Evolutionary conservation across 2,888 invertebrate species (phyloP), one percentile per base, ranked within the genome.

Genomic region (Drosophila peninsularis): DNA sequence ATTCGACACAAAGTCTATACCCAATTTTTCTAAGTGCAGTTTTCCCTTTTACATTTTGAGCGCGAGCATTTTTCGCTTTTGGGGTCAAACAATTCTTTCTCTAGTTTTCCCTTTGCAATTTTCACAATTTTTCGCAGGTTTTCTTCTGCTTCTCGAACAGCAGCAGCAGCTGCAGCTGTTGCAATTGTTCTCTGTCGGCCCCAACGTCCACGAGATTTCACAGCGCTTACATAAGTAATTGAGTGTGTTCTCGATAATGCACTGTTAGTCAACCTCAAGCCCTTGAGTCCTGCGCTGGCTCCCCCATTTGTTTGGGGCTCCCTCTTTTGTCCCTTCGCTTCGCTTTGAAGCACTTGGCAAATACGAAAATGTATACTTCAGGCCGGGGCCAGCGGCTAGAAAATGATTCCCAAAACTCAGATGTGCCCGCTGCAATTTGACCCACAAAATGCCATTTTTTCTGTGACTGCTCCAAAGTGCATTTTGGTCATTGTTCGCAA

Each of bases 241-340:
- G 87, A 87, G 88, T 87, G 82, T 87, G 88, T 84, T 78, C 85
- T 84, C 83, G 83, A 84, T 84, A 84, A 84, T 84, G 78, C 76
- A 87, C 82, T 84, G 64, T 52, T 52, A 37, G 37, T 27, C 37
- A 52, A 1, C 11, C 36, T 14, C 52, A 27, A 44, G 41, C 41
- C 21, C 30, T 36, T 42, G n/a, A 27, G 17, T 30, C 17, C 52
- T 17, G 24, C 39, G 6, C 21, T 11, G 14, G 13, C 36, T 13
- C 14, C 27, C 50, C 50, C 55, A 47, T 71, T 79, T 76, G 70
- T 55, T 71, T 67, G 49, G 63, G 71, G 64, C n/a, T 54, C 60
- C 56, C 63, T 11, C 13, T 45, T 71, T 62, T 61, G 47, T 19
- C 17, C 21, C 13, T 32, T 37, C 57, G 62, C 54, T 45, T 63